Evolutionary conservation across 2,797 vertebrate species (phyloP), one percentile per base, ranked within the genome.

Genomic region (Perodicticus potto): DNA sequence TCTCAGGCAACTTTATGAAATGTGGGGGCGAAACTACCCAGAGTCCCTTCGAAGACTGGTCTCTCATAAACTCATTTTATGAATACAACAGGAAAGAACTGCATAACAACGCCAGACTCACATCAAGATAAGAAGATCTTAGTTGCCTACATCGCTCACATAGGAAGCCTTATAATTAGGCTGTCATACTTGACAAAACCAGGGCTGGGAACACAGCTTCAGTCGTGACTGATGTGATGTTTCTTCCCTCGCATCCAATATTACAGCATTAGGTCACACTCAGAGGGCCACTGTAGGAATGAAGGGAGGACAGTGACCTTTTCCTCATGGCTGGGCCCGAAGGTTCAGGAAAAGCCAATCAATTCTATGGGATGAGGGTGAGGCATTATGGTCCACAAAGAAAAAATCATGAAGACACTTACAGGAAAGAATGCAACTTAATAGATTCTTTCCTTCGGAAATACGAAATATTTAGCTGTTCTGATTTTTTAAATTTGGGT

Each of bases 161-260:
- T 89, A 94, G 27, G 95, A 94, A 97, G 87, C 55, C 77, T 83
- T 91, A 61, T 97, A 96, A 96, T 95, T 96, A 83, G 2, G 20
- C 67, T 97, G 93, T 95, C 78, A 92, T 11, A 65, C 76, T 92
- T 89, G 91, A 90, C 69, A 84, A 98, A 94, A 84, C 55, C 55
- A 85, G 85, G 91, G 70, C 57, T 89, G 70, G 77, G 63, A 96
- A 93, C 67, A 84, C 67, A 88, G 73, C 40, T 89, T 85, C 82
- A 86, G 77, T 53, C 10, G 2, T 84, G 69, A 63, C 82, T 96
- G 88, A 93, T 10, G 85, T 74, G 69, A 77, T 65, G 2, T 34
- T 81, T 93, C 65, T 53, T 95, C 94, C 22, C 20, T 43, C 25
- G 91, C 91, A 70, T 43, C 7, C 57, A 80, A 93, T 3, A 25